A percentile compares a stretch with the other conserved stretches of the same genome.
Conservation (phyloP, 2,888 invertebrate genomes). For the Kuschelorhynchus macadamiae region DNA sequence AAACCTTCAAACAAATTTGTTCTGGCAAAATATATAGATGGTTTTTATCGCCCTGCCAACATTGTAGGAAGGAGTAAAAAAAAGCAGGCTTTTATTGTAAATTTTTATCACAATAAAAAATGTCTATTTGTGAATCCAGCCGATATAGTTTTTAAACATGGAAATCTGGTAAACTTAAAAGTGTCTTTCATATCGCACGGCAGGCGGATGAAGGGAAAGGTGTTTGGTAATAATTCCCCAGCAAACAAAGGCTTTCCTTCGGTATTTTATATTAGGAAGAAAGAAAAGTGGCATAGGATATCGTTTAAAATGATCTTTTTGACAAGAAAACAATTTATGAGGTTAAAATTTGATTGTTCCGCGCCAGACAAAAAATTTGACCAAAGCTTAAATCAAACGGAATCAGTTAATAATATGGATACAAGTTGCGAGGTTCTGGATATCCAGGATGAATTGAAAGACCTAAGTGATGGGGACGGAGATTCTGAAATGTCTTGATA, state of each 20-base stretch:
- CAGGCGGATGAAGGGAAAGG: constrained; percentile 46
- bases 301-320: constrained; percentile 53
- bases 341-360: constrained; percentile 30
- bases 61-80: constrained; percentile 53
- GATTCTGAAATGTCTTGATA: constrained; percentile 26
- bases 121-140: constrained; percentile 50
- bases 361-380: not conserved
- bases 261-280: constrained; percentile 52
- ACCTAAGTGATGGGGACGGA: constrained; percentile 3
- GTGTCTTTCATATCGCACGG: constrained; percentile 52
- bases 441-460: not conserved
- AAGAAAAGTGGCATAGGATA: constrained; percentile 51
- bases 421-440: constrained; percentile 50
- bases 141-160: constrained; percentile 54
- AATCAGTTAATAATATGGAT: not conserved
- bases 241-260: constrained; percentile 55
- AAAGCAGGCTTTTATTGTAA: constrained; percentile 48
- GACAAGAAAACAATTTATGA: constrained; percentile 53
- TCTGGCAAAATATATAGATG: constrained; percentile 52
- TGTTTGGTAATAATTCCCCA: constrained; percentile 57
- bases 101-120: constrained; percentile 54
- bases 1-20: constrained; percentile 53
- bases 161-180: constrained; percentile 53
- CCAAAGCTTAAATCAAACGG: not conserved
- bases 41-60: constrained; percentile 50